Percentiles rank a stretch among this genome's conserved stretches.
These are phyloP conservation scores for Macrotis lagotis DNA, from an alignment of 2,113 vertebrate species.

Conservation along the genomic window DNA sequence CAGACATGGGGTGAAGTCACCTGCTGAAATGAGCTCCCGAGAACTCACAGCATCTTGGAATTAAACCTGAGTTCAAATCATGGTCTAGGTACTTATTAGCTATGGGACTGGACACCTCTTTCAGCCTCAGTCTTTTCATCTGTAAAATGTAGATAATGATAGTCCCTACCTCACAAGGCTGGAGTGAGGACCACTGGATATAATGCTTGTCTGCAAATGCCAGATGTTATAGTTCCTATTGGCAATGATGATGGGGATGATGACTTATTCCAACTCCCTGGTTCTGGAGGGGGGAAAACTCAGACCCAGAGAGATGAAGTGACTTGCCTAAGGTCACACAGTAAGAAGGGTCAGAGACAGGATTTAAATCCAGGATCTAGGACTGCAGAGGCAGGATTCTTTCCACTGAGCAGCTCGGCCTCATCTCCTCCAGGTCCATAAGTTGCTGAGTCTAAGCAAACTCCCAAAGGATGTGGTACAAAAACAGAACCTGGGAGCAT, in stretches of 20 bases:
- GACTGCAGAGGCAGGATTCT: neutral
- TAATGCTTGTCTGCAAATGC: neutral
- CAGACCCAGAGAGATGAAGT: neutral
- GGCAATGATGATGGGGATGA: too few relatives aligned
- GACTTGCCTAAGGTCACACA: neutral
- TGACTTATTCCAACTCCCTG: neutral
- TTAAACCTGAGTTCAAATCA: neutral
- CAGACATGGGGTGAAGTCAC: too few relatives aligned
- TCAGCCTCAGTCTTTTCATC: neutral
- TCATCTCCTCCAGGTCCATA: neutral
- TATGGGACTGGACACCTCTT: too few relatives aligned
- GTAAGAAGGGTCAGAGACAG: neutral
- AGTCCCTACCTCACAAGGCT: neutral
- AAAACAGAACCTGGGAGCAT: constrained; percentile 61
- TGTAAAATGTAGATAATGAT: neutral
- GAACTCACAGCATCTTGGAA: neutral
- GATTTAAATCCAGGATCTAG: neutral
- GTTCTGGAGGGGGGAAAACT: neutral
- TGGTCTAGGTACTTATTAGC: neutral
- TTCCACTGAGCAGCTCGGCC: neutral
- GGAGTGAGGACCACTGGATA: neutral
- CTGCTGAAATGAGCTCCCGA: neutral
- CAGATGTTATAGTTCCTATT: neutral
- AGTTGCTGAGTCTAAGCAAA: constrained; percentile 45
- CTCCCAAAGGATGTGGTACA: neutral